These are phyloP conservation scores for Phymanthus crucifer DNA, from an alignment of 92 coral and sea anemone species.

Conservation along the genomic window DNA sequence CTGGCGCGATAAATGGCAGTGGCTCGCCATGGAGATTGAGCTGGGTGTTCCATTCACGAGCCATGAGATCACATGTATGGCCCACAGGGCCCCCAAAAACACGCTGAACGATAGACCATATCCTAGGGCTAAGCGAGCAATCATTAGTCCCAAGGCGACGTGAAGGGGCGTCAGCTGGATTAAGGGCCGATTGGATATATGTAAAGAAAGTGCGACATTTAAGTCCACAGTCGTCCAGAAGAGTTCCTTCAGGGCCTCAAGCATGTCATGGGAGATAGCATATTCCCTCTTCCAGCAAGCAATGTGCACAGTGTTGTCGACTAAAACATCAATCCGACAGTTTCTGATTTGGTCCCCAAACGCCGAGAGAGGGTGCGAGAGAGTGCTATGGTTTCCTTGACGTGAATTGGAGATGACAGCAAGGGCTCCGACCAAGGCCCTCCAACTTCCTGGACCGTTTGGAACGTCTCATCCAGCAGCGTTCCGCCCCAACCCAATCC, in stretches of 20 bases:
- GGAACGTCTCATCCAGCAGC: too few species aligned
- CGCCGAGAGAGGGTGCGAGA: slow-evolving; percentile 42
- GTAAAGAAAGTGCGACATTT: slow-evolving; percentile 34
- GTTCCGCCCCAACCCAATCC: slow-evolving; percentile 36
- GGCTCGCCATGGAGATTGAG: slow-evolving; percentile 26
- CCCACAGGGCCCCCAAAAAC: slow-evolving; percentile 44
- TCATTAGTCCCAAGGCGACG: slow-evolving; percentile 15
- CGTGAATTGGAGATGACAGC: slow-evolving; percentile 17
- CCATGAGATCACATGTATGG: slow-evolving; percentile 47
- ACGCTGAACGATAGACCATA: slow-evolving; percentile 17
- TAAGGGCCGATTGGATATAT: slow-evolving; percentile 17
- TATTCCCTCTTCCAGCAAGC: slow-evolving; percentile 39
- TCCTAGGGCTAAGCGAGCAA: slow-evolving; percentile 29
- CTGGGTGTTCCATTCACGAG: slow-evolving; percentile 38
- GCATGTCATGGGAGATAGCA: slow-evolving; percentile 21
- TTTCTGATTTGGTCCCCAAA: slow-evolving; percentile 6
- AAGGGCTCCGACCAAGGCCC: slow-evolving; percentile 32
- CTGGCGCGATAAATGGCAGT: slow-evolving; percentile 34
- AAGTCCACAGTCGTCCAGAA: slow-evolving; percentile 45
- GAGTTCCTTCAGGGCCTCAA: slow-evolving; percentile 32
- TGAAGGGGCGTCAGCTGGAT: slow-evolving; percentile 34
- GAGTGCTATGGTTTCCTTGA: slow-evolving; percentile 26
- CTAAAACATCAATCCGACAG: slow-evolving; percentile 17
- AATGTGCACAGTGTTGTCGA: slow-evolving; percentile 17
- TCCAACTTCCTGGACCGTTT: slow-evolving; percentile 24